phyloP scores from a whole-genome alignment of 2,113 vertebrate species.

The Polypterus senegalus region DNA sequence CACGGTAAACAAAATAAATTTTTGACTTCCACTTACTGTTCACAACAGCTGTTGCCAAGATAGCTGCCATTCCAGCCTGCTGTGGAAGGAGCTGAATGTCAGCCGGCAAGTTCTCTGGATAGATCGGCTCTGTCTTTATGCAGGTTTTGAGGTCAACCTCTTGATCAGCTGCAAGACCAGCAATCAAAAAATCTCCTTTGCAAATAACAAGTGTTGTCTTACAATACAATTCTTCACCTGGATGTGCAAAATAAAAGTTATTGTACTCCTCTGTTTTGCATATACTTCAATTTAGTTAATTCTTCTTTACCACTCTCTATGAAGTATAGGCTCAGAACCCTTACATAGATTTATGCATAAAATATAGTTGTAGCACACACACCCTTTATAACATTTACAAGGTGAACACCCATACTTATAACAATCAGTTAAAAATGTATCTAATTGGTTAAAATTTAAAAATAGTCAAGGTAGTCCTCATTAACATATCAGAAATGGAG shows the following conservation, averaged over 20 bases:
- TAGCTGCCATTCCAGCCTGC: conserved; percentile 93
- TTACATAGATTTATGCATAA: too few species aligned
- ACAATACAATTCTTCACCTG: conserved; percentile 75
- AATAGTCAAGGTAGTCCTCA: too few species aligned
- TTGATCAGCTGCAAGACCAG: conserved; percentile 38
- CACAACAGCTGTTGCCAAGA: conserved; percentile 81
- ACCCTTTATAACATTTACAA: too few species aligned
- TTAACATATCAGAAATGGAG: too few species aligned
- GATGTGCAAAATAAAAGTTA: neutral
- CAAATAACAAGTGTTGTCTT: conserved; percentile 53
- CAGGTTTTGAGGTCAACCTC: conserved; percentile 18
- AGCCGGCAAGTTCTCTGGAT: conserved; percentile 42
- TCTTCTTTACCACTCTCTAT: too few species aligned
- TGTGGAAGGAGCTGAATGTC: conserved; percentile 94
- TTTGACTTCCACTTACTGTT: conserved; percentile 70
- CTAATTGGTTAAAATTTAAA: too few species aligned
- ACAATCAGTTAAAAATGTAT: too few species aligned
- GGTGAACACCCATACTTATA: too few species aligned
- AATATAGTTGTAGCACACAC: too few species aligned
- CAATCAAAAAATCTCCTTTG: conserved; percentile 41
- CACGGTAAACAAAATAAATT: rapidly evolving
- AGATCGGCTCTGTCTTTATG: conserved; percentile 39
- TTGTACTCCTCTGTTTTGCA: too few species aligned
- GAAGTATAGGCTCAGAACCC: too few species aligned
- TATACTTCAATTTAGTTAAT: too few species aligned